Conservation (phyloP, 2,113 vertebrate genomes). For the Boleophthalmus pectinirostris region DNA sequence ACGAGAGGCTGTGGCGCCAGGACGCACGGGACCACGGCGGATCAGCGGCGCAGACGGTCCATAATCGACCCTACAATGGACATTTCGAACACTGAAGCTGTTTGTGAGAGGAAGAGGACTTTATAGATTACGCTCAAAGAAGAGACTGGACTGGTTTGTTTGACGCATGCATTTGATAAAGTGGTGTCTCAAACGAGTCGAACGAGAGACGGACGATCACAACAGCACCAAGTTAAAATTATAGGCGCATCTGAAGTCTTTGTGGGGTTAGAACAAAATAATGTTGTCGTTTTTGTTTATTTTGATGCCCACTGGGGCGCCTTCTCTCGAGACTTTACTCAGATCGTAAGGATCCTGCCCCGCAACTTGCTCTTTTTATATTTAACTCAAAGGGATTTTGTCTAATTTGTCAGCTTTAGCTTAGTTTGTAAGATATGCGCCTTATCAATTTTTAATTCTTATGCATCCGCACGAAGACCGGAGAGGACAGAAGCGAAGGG, state of each 20-base stretch:
- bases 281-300: conserved; percentile 59
- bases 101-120: conserved; percentile 28
- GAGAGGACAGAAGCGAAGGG: conserved; percentile 64
- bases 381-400: conserved; percentile 44
- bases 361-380: conserved; percentile 9
- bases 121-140: conserved; percentile 10
- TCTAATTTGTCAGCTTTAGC: conserved; percentile 10
- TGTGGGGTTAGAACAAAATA: conserved; percentile 33
- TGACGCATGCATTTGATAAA: conserved; percentile 52
- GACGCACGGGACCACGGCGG: conserved; percentile 61
- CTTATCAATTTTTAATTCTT: conserved; percentile 77
- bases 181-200: conserved; percentile 46
- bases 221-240: conserved; percentile 36
- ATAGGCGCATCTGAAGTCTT: conserved; percentile 9
- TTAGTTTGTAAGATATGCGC: conserved; percentile 57
- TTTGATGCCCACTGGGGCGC: conserved; percentile 60
- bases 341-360: conserved; percentile 55
- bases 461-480: conserved; percentile 78
- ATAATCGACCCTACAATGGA: conserved; percentile 4
- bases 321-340: conserved; percentile 53
- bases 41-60: conserved; percentile 39
- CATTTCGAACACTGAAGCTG: conserved; percentile 25
- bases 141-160: conserved; percentile 17
- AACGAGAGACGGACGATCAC: conserved; percentile 37
- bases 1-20: conserved; percentile 60